Evolutionary conservation across 2,888 invertebrate genomes (phyloP), one percentile per base, ranked within the genome.

Genomic region (Drosophila rellima): DNA sequence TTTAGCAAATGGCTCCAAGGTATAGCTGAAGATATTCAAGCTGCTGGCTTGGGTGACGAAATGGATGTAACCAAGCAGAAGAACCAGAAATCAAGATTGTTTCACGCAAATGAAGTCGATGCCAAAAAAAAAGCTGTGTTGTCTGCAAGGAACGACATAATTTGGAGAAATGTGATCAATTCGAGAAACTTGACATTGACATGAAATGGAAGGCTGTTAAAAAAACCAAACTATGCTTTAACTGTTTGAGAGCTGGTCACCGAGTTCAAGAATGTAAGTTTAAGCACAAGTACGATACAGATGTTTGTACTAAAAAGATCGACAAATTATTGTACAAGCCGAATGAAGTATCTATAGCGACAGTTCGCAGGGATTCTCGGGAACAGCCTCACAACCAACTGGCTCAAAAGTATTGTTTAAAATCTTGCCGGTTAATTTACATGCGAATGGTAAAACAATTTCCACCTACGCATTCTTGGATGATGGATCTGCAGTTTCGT

Each of bases 1-100:
- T 44, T 44, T 5, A 44, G 42, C 18, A 23, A 23, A 10, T 44
- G 42, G 42, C 42, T 44, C 11, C 42, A 44, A 44, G 23, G 10
- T 8, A 8, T 23, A 3, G 42, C 42, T 20, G 23, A 44, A 11
- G 13, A 8, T 18, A 13, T 44, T 13, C 42, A 23, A 10, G 42
- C 11, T 23, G 42, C 42, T 4, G 8, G 18, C 5, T 13, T 44
- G 11, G 13, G 13, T 47, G 29, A 15, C 8, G 8, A 40, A 8
- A 8, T 2, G 18, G 17, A 17, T 2, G 1, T 10, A 18, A 15
- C 40, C 8, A 40, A 17, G 17, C 4, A 6, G 1, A 40, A 18
- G 18, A 40, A 40, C 8, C 15, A 40, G 8, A 40, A 40, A 17
- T 10, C 15, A 3, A 40, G 17, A 10, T 10, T 18, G 3, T 15